Evolutionary conservation across 53 echinoderm and acorn worm species (phyloP).

Genomic region (Apostichopus leukothele): DNA sequence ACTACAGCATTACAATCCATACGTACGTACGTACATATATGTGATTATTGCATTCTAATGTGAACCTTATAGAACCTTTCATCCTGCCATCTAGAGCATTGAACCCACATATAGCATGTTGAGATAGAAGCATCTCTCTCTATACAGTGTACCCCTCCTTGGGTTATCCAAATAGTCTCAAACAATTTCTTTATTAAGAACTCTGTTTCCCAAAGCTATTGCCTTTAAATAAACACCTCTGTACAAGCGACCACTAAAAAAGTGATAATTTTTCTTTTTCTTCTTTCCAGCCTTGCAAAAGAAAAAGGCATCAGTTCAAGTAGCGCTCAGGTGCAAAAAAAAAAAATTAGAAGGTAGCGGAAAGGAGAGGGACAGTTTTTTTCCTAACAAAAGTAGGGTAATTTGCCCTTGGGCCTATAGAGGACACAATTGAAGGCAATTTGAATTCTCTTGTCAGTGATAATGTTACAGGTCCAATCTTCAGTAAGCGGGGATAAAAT

Average conservation of each 20-base stretch:
- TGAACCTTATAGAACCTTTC: neutral
- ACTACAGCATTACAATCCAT: no score
- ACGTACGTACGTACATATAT: neutral
- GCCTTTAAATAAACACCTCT: conserved; percentile 1
- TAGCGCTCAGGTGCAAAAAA: neutral
- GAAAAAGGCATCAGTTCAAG: neutral
- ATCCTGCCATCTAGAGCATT: conserved; percentile 3
- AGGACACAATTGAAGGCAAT: conserved; percentile 43
- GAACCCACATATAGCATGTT: neutral
- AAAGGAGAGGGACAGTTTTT: neutral
- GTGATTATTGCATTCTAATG: neutral
- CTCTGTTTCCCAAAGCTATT: conserved; percentile 28
- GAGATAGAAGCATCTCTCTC: neutral
- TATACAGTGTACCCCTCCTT: neutral
- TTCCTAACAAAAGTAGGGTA: conserved; percentile 21
- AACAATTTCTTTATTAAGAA: neutral
- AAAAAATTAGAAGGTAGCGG: neutral
- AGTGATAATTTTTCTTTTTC: conserved; percentile 2
- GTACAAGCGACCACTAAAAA: neutral
- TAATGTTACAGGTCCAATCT: conserved; percentile 48
- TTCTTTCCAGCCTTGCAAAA: neutral
- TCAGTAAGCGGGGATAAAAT: conserved; percentile 11
- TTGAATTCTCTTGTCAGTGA: conserved; percentile 46
- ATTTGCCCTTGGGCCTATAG: conserved; percentile 36
- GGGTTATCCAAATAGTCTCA: conserved; percentile 24